Percentiles rank a stretch among this genome's conserved stretches.
Conservation (phyloP, 2,888 invertebrate genomes). For the Oscheius myriophilus region DNA sequence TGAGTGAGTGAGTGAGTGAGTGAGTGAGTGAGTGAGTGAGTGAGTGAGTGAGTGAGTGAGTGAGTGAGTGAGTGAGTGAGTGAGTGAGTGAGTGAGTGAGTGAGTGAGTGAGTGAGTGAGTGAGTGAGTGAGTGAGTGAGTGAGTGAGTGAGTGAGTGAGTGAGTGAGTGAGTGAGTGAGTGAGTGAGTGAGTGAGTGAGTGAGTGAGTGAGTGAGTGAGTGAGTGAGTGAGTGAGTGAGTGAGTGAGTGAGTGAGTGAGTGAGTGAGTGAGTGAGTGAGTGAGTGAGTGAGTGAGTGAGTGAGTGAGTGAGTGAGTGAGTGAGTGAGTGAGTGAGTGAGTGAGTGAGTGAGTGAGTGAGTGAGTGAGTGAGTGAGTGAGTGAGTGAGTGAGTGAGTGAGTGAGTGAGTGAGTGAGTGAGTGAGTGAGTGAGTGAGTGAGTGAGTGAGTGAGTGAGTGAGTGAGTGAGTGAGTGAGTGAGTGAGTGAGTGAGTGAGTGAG, state of each 20-base stretch:
- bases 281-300: background rate
- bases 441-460: background rate
- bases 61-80: background rate
- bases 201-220: background rate
- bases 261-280: background rate
- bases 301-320: no score
- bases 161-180: background rate
- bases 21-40: background rate
- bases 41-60: background rate
- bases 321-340: background rate
- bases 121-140: background rate
- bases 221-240: background rate
- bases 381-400: background rate
- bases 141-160: background rate
- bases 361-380: background rate
- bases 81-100: background rate
- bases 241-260: background rate
- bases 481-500: background rate
- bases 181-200: background rate
- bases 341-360: background rate
- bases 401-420: background rate
- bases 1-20: background rate
- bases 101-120: background rate
- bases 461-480: background rate
- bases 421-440: background rate